Evolutionary conservation across 2,797 vertebrate species (phyloP).

Genomic region (Enteromius argenteus): DNA sequence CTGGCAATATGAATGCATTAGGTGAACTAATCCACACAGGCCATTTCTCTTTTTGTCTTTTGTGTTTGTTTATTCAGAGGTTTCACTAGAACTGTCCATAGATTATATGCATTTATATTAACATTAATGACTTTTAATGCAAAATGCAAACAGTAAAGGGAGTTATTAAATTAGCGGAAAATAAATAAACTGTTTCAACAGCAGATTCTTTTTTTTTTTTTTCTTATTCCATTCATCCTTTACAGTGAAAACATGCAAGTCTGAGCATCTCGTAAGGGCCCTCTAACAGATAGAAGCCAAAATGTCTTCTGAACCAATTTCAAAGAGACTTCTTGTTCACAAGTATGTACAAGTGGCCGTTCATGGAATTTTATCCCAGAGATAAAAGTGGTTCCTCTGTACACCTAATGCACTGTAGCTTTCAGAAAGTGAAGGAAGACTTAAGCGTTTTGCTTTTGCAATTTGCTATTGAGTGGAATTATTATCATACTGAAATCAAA

Average conservation of each 20-base stretch:
- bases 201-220: neutral
- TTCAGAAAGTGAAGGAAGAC: neutral
- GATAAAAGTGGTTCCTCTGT: neutral
- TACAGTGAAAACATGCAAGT: neutral
- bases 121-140: neutral
- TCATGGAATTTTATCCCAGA: slow-evolving; percentile 15
- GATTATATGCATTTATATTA: neutral
- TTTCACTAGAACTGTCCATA: neutral
- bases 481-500: slow-evolving; percentile 20
- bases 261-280: neutral
- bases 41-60: neutral
- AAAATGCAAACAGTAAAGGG: neutral
- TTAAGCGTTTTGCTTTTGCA: neutral
- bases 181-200: neutral
- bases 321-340: slow-evolving; percentile 17
- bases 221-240: neutral
- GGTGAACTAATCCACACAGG: neutral
- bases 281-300: slow-evolving; percentile 3
- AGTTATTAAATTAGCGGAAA: neutral
- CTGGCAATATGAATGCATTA: neutral
- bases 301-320: slow-evolving; percentile 30
- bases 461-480: neutral
- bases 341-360: slow-evolving; percentile 5
- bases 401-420: slow-evolving; percentile 19
- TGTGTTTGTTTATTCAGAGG: neutral